A percentile compares a stretch with the other conserved stretches of the same genome.
Conservation (phyloP, 2,797 vertebrate species). For the Clangula hyemalis region DNA sequence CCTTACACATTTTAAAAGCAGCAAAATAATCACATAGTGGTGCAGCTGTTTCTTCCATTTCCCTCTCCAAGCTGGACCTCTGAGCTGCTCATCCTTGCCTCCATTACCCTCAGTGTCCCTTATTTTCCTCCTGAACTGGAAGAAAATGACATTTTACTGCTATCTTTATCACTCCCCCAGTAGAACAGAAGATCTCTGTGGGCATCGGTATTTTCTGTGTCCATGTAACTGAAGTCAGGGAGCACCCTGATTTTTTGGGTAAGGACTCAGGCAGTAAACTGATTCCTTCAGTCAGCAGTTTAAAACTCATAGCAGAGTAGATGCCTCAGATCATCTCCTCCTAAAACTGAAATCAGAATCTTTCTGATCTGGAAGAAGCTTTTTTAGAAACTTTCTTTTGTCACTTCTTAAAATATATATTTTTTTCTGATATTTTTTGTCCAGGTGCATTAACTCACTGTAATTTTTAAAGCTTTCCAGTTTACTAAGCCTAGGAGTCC, state of each 20-base stretch:
- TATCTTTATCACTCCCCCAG: background rate
- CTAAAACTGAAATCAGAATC: background rate
- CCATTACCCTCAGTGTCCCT: background rate
- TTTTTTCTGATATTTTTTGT: background rate
- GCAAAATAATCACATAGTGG: background rate
- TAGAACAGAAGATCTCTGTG: background rate
- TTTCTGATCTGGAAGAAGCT: background rate
- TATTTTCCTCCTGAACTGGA: background rate
- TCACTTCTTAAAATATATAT: background rate
- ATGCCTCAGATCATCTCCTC: background rate
- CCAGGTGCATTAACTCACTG: background rate
- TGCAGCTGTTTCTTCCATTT: background rate
- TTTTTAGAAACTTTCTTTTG: background rate
- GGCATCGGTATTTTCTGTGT: background rate
- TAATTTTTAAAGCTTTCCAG: background rate
- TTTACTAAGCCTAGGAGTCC: background rate
- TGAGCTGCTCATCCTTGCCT: background rate
- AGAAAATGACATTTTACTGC: background rate
- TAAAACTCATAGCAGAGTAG: background rate
- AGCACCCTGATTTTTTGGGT: background rate
- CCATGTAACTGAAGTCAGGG: background rate
- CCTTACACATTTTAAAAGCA: background rate
- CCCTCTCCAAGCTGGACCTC: background rate
- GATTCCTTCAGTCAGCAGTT: background rate
- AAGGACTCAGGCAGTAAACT: background rate